These are phyloP conservation scores for Cantharis flavilabris DNA, from an alignment of 2,888 invertebrate genomes.

Conservation along the genomic window DNA sequence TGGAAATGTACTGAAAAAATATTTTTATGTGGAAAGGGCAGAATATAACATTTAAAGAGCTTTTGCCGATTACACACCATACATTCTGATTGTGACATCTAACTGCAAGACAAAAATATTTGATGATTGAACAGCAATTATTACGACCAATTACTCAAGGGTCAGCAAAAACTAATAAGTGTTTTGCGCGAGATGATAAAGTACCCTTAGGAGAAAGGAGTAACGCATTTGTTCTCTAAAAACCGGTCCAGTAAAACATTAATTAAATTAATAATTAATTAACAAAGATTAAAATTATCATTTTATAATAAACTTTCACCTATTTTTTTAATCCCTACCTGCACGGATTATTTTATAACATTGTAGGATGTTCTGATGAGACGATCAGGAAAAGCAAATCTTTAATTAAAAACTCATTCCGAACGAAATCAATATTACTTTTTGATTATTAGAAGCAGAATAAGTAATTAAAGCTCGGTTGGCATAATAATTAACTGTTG, in stretches of 20 bases:
- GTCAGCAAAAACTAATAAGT: background rate
- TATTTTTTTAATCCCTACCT: background rate
- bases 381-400: background rate
- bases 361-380: background rate
- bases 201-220: background rate
- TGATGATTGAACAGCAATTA: background rate
- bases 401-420: background rate
- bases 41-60: too few relatives aligned
- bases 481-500: constrained; percentile 1
- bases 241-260: background rate
- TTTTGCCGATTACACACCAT: background rate
- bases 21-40: too few relatives aligned
- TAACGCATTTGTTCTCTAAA: background rate
- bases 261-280: background rate
- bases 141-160: too few relatives aligned
- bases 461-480: constrained; percentile 3
- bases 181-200: background rate
- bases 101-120: background rate
- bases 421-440: background rate
- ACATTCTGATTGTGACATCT: background rate
- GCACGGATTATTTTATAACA: background rate
- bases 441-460: constrained; percentile 3
- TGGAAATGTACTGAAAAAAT: too few relatives aligned
- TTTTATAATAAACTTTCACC: background rate
- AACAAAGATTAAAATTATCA: background rate